Conservation (phyloP, 2,113 vertebrate species). For the Chlorodrepanis virens region DNA sequence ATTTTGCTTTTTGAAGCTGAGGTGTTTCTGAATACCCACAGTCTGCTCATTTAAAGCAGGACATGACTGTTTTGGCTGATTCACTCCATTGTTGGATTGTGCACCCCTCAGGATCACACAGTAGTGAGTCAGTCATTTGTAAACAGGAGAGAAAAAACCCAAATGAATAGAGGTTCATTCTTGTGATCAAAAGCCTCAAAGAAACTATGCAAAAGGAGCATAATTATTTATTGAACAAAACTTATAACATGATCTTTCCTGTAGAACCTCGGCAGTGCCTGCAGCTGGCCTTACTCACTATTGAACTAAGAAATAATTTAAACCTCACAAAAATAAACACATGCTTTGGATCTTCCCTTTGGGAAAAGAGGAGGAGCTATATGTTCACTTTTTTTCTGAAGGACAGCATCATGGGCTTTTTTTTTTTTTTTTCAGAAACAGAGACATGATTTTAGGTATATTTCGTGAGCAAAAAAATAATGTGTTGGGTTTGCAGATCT, state of each 20-base stretch:
- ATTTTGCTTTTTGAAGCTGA: neutral
- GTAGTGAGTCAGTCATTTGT: conserved; percentile 43
- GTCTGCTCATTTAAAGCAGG: conserved; percentile 15
- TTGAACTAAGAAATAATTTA: neutral
- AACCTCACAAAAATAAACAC: neutral
- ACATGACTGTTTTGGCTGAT: conserved; percentile 33
- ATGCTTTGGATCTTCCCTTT: neutral
- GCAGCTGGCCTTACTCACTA: neutral
- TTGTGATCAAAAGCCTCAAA: conserved; percentile 14
- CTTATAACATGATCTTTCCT: neutral
- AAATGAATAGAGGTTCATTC: neutral
- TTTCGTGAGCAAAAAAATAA: neutral
- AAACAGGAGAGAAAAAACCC: neutral
- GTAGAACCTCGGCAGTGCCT: neutral
- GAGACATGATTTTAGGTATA: neutral
- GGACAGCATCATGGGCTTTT: rapidly evolving
- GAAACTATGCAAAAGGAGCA: neutral
- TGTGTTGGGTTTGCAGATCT: neutral
- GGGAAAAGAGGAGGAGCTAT: neutral
- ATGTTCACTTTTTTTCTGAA: neutral
- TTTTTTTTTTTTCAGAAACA: neutral
- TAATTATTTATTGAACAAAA: conserved; percentile 14
- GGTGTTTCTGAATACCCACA: neutral
- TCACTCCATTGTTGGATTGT: conserved; percentile 37
- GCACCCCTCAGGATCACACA: conserved; percentile 37